Evolutionary conservation across 2,113 vertebrate species (phyloP), one percentile per base, ranked within the genome.

Genomic region (Oncorhynchus tshawytscha): DNA sequence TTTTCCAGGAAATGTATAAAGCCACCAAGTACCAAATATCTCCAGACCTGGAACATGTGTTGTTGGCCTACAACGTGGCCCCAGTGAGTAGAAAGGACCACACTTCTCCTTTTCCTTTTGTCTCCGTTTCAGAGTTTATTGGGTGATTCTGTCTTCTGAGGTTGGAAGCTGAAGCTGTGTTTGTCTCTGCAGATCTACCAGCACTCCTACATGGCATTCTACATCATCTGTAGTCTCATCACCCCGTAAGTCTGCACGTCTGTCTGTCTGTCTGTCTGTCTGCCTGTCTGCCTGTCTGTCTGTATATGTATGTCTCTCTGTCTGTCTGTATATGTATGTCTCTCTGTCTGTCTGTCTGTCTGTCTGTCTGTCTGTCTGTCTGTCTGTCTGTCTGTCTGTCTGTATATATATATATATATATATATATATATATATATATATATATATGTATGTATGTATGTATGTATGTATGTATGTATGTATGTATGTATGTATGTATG

Each of bases 21-120:
- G 96, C 95, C 27, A 83, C 92, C 89, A 93, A 94, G 80, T 99
- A 97, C 3, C 95, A 96, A 82, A 94, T 99, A 12, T 99, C 98
- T 73, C 96, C 97, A 24, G 97, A 99, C 82, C 88, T 93, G 91
- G 93, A 95, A 39, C 95, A 97, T 0, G 96, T 96, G 0, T 88
- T 99, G 5, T 95, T 99, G 71, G 94, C 96, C 22, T 98, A 97
- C 74, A 91, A 95, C 3, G 92, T 97, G 75, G 95, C 94, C 72
- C 94, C 93, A 3, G 97, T 99, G 90, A 96, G 95, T 81, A 54
- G 71, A 45, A 45, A 45, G 48, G 39, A 24, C 29, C 39, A 1
- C 1, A 3, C 22, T 6, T 39, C 16, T 2, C 27, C 16, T 4
- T 22, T 67, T 0, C 27, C 16, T 4, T 22, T 67, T 0, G 1